Evolutionary conservation across 2,797 vertebrate genomes (phyloP).

Genomic region (Cyprinodon diabolis): DNA sequence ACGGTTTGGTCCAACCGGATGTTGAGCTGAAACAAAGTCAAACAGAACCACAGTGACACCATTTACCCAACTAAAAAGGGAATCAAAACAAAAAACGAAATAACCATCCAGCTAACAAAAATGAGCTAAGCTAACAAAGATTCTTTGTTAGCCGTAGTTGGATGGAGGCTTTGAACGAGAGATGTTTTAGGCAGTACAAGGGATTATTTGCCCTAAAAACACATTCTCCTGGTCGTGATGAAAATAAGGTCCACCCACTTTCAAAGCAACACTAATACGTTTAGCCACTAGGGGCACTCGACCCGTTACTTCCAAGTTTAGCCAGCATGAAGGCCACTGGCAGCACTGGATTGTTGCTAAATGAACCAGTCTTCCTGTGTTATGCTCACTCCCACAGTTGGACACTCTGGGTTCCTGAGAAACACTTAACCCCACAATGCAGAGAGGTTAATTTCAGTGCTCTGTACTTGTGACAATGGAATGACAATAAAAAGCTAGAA

Average conservation of each 20-base stretch:
- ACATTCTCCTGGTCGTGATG: neutral
- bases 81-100: neutral
- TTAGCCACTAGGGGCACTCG: too few relatives aligned
- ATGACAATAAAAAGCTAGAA: too few relatives aligned
- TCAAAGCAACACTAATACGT: neutral
- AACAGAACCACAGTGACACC: neutral
- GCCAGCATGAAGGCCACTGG: too few relatives aligned
- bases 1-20: slow-evolving; percentile 97
- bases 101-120: neutral
- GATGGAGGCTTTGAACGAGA: neutral
- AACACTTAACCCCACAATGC: too few relatives aligned
- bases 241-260: neutral
- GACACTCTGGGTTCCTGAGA: too few relatives aligned
- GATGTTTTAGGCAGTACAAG: neutral
- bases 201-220: neutral
- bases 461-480: too few relatives aligned
- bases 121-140: neutral
- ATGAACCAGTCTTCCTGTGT: too few relatives aligned
- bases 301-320: too few relatives aligned
- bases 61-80: too few relatives aligned
- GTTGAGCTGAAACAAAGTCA: slow-evolving; percentile 70
- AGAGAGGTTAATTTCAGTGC: too few relatives aligned
- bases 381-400: too few relatives aligned
- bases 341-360: too few relatives aligned
- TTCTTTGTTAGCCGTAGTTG: neutral